Base-by-base conservation (phyloP, 2,113 vertebrate species). In the Anguilla rostrata region DNA sequence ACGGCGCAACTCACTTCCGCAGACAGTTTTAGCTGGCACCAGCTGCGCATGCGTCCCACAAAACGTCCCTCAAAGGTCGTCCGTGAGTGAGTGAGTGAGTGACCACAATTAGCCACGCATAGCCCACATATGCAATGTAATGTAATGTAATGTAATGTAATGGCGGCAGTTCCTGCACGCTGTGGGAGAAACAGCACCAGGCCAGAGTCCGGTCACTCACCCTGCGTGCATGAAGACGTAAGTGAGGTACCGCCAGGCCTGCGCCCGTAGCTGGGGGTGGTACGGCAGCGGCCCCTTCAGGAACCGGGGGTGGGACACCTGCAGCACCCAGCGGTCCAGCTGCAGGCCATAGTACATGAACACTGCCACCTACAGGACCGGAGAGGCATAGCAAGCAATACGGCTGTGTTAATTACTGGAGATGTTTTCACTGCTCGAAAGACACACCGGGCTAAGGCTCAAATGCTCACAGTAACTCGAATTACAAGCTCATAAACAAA, bases 171-270 rank as follows among this genome's bases (percentile, higher is more conserved):
- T 34, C 34, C 34, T 34, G 34, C 34, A 34, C 34, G 34, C 34
- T 34, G 34, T 34, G 34, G 34, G 34, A 34, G 34, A 34, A 34
- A 34, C n/a, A 75, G 71, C 9, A 34, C n/a, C 20, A 41, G 40
- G 29, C 39, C 39, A 80, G 34, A 1, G 12, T 14, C 7, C 49
- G 20, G 84, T 34, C 34, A 96, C 98, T 97, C 92, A 99, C 98
- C 98, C 98, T 1, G 98, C 96, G 26, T 99, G 98, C 98, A 99
- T 97, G 95, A 99, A 98, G 92, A 97, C 96, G 93, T 99, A 99
- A 80, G 97, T 99, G 93, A 99, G 94, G 93, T 97, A 99, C 86
- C 98, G 96, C 98, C 98, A 99, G 83, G 96, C 97, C 92, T 99
- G 98, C 0, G 94, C 95, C 63, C 98, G 96, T 57, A 98, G 96